These are phyloP conservation scores for Nipponacmea schrenckii DNA, from an alignment of 2,888 invertebrate species.

Conservation along the genomic window DNA sequence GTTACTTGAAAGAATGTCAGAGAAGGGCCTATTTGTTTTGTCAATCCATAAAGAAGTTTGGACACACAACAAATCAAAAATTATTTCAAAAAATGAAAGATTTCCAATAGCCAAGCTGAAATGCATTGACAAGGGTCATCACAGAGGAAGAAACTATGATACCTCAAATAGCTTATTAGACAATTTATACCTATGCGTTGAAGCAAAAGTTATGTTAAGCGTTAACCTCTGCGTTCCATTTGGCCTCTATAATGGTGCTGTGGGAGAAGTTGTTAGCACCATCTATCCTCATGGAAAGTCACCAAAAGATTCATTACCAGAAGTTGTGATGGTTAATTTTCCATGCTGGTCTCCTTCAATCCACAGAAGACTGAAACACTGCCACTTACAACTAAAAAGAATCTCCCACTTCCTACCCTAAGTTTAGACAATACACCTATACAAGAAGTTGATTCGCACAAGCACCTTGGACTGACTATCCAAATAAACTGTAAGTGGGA, in stretches of 20 bases:
- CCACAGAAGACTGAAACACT: no score
- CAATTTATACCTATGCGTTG: constrained; percentile 25
- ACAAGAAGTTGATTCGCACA: no score
- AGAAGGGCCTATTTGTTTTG: constrained; percentile 31
- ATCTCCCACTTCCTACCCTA: no score
- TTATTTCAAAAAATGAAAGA: constrained; percentile 20
- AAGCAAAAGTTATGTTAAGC: constrained; percentile 34
- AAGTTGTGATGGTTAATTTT: constrained; percentile 39
- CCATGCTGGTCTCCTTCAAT: no score
- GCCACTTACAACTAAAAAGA: no score
- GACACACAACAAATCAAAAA: constrained; percentile 29
- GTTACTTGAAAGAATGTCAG: constrained; percentile 20
- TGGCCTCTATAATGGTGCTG: constrained; percentile 37
- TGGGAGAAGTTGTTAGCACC: constrained; percentile 32
- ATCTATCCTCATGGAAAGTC: constrained; percentile 27
- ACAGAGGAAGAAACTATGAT: not conserved
- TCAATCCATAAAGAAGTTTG: constrained; percentile 28
- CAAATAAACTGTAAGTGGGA: no score
- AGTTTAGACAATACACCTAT: no score
- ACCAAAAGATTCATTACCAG: constrained; percentile 29
- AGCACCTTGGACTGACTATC: no score
- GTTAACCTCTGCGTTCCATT: constrained; percentile 29
- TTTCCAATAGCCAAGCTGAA: constrained; percentile 23
- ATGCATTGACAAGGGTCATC: not conserved
- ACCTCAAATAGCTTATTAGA: constrained; percentile 20